Evolutionary conservation across 2,888 invertebrate species (phyloP), one percentile per base, ranked within the genome.

Genomic region (Baronia brevicornis): DNA sequence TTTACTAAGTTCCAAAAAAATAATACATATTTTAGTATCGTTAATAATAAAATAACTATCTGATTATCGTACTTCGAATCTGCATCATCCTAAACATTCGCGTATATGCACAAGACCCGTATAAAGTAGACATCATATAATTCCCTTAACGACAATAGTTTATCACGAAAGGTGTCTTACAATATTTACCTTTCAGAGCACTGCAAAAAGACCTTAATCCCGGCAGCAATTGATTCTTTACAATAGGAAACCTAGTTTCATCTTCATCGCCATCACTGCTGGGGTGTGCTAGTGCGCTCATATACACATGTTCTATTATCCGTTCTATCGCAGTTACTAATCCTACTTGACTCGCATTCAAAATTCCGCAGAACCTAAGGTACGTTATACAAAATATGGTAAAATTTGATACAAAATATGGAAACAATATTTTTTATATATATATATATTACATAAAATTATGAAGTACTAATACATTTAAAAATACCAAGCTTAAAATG

Each of bases 311-410:
- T 50, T 96, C 94, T 63, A 97, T 91, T 5, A 95, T 90, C 17
- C 95, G 88, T 64, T 96, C 95, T 43, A 97, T 91, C 1, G 94
- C 92, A 1, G 94, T 91, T 36, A 97, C 91, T 43, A 97, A 82
- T 0, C 94, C 94, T 21, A 94, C 90, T 51, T 90, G 89, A 38
- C 88, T 86, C 0, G 91, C 90, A 57, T 95, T 93, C 18, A 96
- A 87, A 7, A 94, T 87, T 2, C 95, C 95, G 45, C 94, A 95
- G 54, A 90, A 93, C 40, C 89, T 88, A 32, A 2, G 36, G 30
- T 9, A 32, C 23, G 11, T 25, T 27, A 5, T 19, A 25, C 10
- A 5, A 5, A 13, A 24, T 10, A 14, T 13, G n/a, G n/a, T 17
- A 5, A 13, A 15, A 20, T 27, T 6, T 7, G 6, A 17, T 23